Base-by-base conservation (phyloP, 30 jellyfish, hydroid and myxozoan species). In the Cassiopea andromeda region DNA sequence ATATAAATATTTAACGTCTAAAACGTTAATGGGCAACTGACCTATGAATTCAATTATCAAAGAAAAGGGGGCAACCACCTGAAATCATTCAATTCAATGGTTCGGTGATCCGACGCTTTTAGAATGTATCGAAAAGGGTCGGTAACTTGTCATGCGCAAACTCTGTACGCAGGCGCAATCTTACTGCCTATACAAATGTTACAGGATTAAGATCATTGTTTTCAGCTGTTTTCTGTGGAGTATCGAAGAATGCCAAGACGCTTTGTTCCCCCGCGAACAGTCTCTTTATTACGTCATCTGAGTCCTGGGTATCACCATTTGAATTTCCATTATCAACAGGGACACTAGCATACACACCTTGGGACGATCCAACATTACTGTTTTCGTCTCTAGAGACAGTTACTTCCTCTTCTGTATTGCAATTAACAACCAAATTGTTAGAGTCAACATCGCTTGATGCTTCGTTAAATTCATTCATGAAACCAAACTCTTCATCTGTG, bases 241-340 rank as follows among this genome's bases (percentile, higher is more conserved):
- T 69, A 61, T 94, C 95, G 68, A 94, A 94, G 71, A 94, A 94
- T 13, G 87, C 98, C 89, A 94, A 48, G 71, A 94, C 97, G 48
- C 94, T 89, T 70, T 81, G 87, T 61, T 94, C 97, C n/a, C 90
- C 91, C 15, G 93, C 94, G 78, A 94, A 94, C 98, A 94, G 85
- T 71, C 85, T 79, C 75, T 85, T 85, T 17, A 94, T 91, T 48
- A 94, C 61, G 44, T 88, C 98, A 47, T 84, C 97, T 68, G 67
- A 83, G 6, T 19, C 76, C 14, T 69, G 89, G 9, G 77, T 58
- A 3, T 49, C 92, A 78, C 58, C 83, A 10, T 18, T 44, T 81
- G 74, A 84, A 60, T 46, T 67, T 57, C 78, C 81, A 74, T 60
- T 74, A 81, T 87, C 58, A 43, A 74, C 19, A 18, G 83, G 17